Base-by-base conservation (phyloP, 1,140 invertebrate species). In the Scylla paramamosain region DNA sequence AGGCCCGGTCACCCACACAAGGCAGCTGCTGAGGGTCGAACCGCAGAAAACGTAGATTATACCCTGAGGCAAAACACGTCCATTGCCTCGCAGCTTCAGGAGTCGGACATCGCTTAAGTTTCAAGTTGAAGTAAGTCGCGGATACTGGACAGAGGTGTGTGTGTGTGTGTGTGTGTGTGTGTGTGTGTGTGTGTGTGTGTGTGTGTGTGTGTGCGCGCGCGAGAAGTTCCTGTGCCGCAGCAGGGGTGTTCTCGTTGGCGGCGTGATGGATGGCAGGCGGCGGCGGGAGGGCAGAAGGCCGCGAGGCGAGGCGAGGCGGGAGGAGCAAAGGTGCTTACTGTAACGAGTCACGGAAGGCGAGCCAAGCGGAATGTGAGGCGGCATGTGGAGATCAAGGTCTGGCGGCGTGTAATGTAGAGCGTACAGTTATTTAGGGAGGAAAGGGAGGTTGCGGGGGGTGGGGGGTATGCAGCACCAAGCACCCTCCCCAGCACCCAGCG, bases 401-500 rank as follows among this genome's bases (percentile, higher is more conserved):
- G 67, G 20, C 67, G 25, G 67, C 67, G 67, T 77, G 67, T 77
- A 77, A 77, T 77, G 67, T 77, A 77, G 67, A 77, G n/a, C 67
- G 67, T 77, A 77, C 67, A n/a, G 67, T 77, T 77, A 77, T 77
- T n/a, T 12, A n/a, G 67, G 67, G 67, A n/a, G 67, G 20, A n/a
- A 77, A n/a, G 25, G 20, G 25, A 77, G 67, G 20, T 25, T 0
- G 25, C 0, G 67, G 67, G 67, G 67, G n/a, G 25, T 7, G 67
- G 67, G 67, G 67, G 25, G 25, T 25, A 77, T 77, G 67, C 25
- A n/a, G 10, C 67, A 77, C 67, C 67, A 25, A 77, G 67, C 67
- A 20, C n/a, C 67, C 67, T n/a, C n/a, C 20, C 67, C 25, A n/a
- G n/a, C n/a, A 77, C 1, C 20, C 67, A 25, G 20, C 16, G n/a